A percentile compares a stretch with the other conserved stretches of the same genome.
Evolutionary conservation across 2,888 invertebrate genomes (phyloP).

Genomic region (Hirudinaria manillensis): DNA sequence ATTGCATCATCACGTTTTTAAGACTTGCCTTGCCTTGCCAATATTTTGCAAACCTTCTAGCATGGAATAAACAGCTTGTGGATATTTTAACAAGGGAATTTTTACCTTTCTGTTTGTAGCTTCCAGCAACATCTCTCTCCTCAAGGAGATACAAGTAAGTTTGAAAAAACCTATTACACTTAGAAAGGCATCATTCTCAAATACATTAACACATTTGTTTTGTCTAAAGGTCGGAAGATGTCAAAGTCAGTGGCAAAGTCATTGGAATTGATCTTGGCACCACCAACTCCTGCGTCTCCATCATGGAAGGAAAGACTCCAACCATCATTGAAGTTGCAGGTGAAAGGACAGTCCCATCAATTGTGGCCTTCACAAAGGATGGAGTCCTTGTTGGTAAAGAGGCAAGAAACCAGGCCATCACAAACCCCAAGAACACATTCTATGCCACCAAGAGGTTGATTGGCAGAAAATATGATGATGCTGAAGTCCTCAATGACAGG

Average conservation of each 20-base stretch:
- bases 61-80: too few species aligned
- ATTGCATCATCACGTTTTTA: too few species aligned
- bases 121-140: too few species aligned
- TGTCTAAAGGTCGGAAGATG: too few species aligned
- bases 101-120: too few species aligned
- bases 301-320: constrained; percentile 97
- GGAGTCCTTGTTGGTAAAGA: constrained; percentile 90
- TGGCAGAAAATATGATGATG: constrained; percentile 85
- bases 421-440: constrained; percentile 93
- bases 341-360: constrained; percentile 93
- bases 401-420: constrained; percentile 95
- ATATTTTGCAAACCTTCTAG: too few species aligned
- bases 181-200: too few species aligned
- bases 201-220: too few species aligned
- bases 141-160: too few species aligned
- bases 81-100: too few species aligned
- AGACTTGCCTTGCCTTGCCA: too few species aligned
- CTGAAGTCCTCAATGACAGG: constrained; percentile 95
- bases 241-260: constrained; percentile 57
- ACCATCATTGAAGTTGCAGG: constrained; percentile 61
- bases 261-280: constrained; percentile 99
- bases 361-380: constrained; percentile 85
- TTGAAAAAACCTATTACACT: too few species aligned
- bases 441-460: constrained; percentile 96
- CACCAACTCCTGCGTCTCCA: constrained; percentile 96